Conservation (phyloP, 2,888 invertebrate genomes). For the Papilio protenor region DNA sequence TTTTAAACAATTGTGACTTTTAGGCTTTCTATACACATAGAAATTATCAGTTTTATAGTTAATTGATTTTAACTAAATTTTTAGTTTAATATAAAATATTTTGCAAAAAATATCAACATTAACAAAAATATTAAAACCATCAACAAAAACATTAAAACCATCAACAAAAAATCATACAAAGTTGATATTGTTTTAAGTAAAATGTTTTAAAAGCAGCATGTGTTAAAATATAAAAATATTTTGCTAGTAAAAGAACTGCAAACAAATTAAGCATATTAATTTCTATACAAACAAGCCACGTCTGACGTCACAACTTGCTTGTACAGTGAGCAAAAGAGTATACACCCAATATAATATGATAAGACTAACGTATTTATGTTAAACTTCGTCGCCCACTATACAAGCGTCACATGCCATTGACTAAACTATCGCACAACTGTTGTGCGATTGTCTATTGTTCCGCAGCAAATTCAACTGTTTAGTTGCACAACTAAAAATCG, state of each 20-base stretch:
- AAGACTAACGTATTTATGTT: not conserved
- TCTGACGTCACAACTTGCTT: not conserved
- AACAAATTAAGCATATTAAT: constrained; percentile 1
- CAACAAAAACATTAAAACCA: not conserved
- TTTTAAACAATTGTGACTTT: not conserved
- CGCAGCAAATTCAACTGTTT: too few relatives aligned
- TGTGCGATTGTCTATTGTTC: too few relatives aligned
- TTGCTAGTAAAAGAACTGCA: not conserved
- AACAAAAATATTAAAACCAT: not conserved
- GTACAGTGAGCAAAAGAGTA: not conserved
- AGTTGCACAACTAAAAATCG: too few relatives aligned
- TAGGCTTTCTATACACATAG: not conserved
- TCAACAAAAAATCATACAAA: not conserved
- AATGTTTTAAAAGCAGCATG: not conserved
- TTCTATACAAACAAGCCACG: not conserved
- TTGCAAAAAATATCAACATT: not conserved
- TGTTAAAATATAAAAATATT: not conserved
- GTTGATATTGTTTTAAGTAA: not conserved
- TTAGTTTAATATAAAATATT: not conserved
- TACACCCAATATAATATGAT: not conserved
- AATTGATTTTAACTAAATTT: too few relatives aligned
- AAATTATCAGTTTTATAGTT: not conserved
- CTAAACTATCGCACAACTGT: too few relatives aligned
- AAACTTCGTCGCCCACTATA: not conserved
- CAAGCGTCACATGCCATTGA: not conserved